Conservation (phyloP, 2,797 vertebrate genomes). For the Crocodylus rhombifer region DNA sequence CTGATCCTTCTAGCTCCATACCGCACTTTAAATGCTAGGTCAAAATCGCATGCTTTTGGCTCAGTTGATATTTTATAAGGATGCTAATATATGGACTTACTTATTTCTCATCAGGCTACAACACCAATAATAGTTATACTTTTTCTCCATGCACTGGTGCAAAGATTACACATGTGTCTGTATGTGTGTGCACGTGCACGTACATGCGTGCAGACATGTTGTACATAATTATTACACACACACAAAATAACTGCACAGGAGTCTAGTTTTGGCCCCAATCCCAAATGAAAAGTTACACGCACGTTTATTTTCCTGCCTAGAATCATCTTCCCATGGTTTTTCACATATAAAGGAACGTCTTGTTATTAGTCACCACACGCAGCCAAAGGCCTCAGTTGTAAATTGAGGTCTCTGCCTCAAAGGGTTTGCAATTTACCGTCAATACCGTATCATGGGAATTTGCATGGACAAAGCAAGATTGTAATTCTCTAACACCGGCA, state of each 20-base stretch:
- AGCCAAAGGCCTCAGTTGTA: neutral
- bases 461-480: neutral
- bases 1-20: neutral
- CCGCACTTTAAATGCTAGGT: neutral
- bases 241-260: neutral
- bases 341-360: neutral
- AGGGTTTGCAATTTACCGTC: neutral
- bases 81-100: neutral
- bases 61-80: neutral
- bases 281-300: neutral
- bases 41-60: neutral
- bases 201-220: neutral
- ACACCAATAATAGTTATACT: neutral
- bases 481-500: neutral
- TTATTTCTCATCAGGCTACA: neutral
- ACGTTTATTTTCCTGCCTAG: neutral
- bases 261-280: neutral
- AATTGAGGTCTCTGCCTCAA: neutral
- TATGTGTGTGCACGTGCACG: neutral
- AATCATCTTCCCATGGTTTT: neutral
- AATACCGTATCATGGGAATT: neutral
- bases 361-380: neutral
- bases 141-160: neutral
- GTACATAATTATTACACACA: neutral
- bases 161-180: neutral